Conservation (phyloP, 2,888 invertebrate genomes). For the Anaspis maculata region DNA sequence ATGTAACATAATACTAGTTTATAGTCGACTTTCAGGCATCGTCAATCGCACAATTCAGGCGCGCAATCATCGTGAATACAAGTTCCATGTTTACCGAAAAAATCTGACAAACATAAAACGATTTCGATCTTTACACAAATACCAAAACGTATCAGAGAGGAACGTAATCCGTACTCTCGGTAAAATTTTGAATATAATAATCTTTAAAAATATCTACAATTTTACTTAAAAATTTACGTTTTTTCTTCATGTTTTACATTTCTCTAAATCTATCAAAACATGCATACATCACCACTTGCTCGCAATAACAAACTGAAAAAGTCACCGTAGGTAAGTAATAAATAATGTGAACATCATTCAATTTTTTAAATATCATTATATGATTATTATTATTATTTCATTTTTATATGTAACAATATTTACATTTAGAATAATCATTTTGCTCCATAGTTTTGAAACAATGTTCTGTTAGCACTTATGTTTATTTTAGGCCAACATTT, state of each 20-base stretch:
- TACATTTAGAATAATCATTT: constrained; percentile 50
- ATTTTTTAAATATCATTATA: constrained; percentile 25
- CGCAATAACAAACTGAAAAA: constrained; percentile 16
- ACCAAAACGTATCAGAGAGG: constrained; percentile 37
- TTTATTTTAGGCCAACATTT: constrained; percentile 29
- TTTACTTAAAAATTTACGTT: constrained; percentile 27
- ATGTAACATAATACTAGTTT: constrained; percentile 37
- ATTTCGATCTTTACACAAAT: constrained; percentile 30
- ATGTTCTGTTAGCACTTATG: constrained; percentile 26
- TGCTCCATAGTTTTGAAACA: constrained; percentile 31
- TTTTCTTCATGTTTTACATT: constrained; percentile 27
- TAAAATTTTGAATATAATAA: constrained; percentile 36
- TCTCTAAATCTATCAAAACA: constrained; percentile 32
- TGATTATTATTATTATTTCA: constrained; percentile 36
- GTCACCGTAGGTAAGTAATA: constrained; percentile 16
- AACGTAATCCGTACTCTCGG: constrained; percentile 43
- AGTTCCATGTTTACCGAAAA: constrained; percentile 29
- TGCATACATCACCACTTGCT: constrained; percentile 24
- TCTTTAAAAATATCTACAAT: constrained; percentile 36
- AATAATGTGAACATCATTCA: constrained; percentile 28
- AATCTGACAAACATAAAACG: constrained; percentile 30
- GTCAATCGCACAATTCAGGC: constrained; percentile 9
- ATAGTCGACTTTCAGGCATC: constrained; percentile 14
- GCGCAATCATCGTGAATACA: constrained; percentile 22
- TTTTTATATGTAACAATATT: constrained; percentile 48